Base-by-base conservation (phyloP, 2,888 invertebrate genomes). In the Erpobdella octoculata region DNA sequence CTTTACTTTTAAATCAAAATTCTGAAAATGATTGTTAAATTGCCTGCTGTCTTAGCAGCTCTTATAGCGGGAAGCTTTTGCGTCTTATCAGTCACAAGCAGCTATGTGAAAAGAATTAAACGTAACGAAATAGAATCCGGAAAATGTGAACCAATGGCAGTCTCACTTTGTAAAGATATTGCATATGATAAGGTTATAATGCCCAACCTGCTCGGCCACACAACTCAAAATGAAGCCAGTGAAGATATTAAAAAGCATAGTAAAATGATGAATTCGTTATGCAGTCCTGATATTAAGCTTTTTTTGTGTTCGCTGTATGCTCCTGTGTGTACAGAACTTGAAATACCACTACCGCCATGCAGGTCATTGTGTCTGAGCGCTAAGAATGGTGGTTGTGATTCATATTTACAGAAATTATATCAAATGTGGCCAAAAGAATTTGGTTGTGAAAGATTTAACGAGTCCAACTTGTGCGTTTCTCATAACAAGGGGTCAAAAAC, bases 221-320 rank as follows among this genome's bases (percentile, higher is more conserved):
- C 21, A 15, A 53, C 21, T 53, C 53, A 53, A 28, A 53, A 53
- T 6, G 53, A 53, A 1, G 53, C 53, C 5, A 28, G 28, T 5
- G 21, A 21, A 53, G 53, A 53, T 53, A 25, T 53, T 5, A 6
- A 53, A 53, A 21, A 15, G 28, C 28, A 25, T 15, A 25, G 21
- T 8, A 21, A 53, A 6, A 21, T 53, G 53, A 53, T 53, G 21
- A 12, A 8, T 25, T 53, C 53, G 28, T 25, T 25, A n/a, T 53
- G 53, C 15, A 53, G 53, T 53, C 12, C 18, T 53, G 21, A 8
- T 28, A 53, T 53, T 9, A 53, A 53, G 21, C 28, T 53, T 21
- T 53, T 53, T 53, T 53, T 53, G n/a, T 53, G 53, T 12, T 53
- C 53, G 21, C 21, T 53, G 21, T 53, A 53, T 53, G 53, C 28